phyloP scores from a whole-genome alignment of 2,888 invertebrate species.

The Labia minor region DNA sequence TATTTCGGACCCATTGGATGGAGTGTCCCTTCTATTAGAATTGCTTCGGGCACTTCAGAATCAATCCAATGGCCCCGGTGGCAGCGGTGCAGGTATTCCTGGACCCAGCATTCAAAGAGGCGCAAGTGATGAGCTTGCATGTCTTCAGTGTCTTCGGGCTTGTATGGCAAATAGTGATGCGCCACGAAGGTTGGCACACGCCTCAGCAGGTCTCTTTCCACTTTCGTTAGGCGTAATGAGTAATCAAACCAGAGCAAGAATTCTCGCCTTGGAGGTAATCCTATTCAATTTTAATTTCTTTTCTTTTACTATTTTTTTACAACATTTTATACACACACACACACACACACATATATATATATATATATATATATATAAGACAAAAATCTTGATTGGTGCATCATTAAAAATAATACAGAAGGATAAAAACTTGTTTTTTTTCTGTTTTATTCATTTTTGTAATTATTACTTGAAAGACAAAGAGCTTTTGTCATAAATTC shows the following conservation, averaged over 20 bases:
- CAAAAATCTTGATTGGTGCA: too few species aligned
- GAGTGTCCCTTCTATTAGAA: constrained; percentile 71
- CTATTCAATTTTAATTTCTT: not conserved
- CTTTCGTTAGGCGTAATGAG: constrained; percentile 80
- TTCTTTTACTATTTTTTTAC: not conserved
- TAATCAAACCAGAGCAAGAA: constrained; percentile 72
- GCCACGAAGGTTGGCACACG: constrained; percentile 59
- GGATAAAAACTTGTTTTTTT: too few species aligned
- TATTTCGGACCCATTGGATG: constrained; percentile 76
- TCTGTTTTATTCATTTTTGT: too few species aligned
- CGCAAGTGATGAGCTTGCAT: constrained; percentile 66
- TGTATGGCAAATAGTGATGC: constrained; percentile 70
- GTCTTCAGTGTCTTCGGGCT: constrained; percentile 75
- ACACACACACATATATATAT: not conserved
- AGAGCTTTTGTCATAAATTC: too few species aligned
- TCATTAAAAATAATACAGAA: too few species aligned
- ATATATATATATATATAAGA: not conserved
- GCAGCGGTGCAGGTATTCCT: constrained; percentile 30
- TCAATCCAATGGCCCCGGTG: constrained; percentile 34
- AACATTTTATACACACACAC: not conserved
- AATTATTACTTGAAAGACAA: too few species aligned
- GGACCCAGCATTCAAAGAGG: constrained; percentile 29
- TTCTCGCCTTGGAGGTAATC: constrained; percentile 73
- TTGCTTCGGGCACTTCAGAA: constrained; percentile 72
- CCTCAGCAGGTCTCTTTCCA: constrained; percentile 72